Evolutionary conservation across 1,140 invertebrate species (phyloP).

Genomic region (Ctenoplectra terminalis): DNA sequence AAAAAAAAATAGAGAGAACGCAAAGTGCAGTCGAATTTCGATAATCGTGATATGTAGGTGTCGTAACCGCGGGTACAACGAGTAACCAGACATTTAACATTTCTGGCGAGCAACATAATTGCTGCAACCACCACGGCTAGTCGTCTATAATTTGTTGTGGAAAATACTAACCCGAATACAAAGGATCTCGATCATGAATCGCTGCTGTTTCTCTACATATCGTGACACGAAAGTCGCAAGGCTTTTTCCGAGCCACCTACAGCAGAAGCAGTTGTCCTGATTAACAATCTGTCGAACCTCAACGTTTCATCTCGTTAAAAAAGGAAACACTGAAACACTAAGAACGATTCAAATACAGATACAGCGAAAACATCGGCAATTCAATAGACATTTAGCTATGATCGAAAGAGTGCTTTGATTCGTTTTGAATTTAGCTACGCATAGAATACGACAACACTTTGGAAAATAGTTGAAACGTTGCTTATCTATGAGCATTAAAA

Average conservation of each 20-base stretch:
- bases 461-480: background rate
- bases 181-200: background rate
- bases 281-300: background rate
- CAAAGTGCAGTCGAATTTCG: background rate
- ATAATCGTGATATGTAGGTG: conserved; percentile 17
- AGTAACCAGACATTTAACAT: background rate
- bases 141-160: background rate
- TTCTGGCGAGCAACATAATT: no score
- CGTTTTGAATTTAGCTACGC: no score
- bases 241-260: background rate
- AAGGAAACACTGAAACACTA: conserved; percentile 19
- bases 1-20: background rate
- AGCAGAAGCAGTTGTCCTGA: background rate
- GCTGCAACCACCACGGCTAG: background rate
- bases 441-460: background rate
- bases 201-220: background rate
- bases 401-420: background rate
- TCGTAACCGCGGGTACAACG: background rate
- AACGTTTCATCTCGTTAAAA: conserved; percentile 11
- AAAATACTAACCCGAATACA: background rate
- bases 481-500: no score
- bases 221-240: background rate
- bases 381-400: background rate
- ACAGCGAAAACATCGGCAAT: background rate
- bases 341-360: background rate